Base-by-base conservation (phyloP, 2,797 vertebrate species). In the Bovichtus variegatus region DNA sequence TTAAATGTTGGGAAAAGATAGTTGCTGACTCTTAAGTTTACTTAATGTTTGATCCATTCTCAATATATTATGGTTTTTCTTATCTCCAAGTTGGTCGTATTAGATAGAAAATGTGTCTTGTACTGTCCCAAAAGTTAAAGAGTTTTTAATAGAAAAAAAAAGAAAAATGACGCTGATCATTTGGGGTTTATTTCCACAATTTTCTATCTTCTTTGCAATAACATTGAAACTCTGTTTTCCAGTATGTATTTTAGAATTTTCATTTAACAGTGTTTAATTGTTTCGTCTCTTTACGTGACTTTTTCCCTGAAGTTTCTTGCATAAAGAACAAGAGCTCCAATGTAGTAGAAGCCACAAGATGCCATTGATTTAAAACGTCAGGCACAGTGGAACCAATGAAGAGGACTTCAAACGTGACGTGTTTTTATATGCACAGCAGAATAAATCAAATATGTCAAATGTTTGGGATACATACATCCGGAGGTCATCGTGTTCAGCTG, bases 401-500 rank as follows among this genome's bases (percentile, higher is more conserved):
- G 43, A 21, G 29, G 47, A 59, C 18, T 23, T 46, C n/a, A n/a
- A 38, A 55, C 5, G 6, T 21, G 71, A 31, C 15, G n/a, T 34
- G 6, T 21, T 57, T n/a, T 23, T 31, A 19, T 6, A 53, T 15
- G 29, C 19, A 55, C 9, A 63, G 49, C 27, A 21, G 23, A 10
- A 25, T 40, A 60, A 71, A 58, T 21, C 4, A 68, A 43, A 47
- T 66, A 34, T 40, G 63, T 44, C 6, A 40, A 23, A 44, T 51
- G 41, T 68, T 40, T 76, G 51, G 18, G 74, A 62, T 25, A 65
- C 19, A 58, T 53, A 47, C 76, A 71, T 31, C 59, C 46, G 40
- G 53, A 38, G 23, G 51, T 70, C 61, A 38, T 87, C 13, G 58
- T 75, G 72, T 76, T 87, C 65, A 59, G 69, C 29, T 74, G 36